Conservation (phyloP, 2,888 invertebrate genomes). For the Choristoneura rosaceana region DNA sequence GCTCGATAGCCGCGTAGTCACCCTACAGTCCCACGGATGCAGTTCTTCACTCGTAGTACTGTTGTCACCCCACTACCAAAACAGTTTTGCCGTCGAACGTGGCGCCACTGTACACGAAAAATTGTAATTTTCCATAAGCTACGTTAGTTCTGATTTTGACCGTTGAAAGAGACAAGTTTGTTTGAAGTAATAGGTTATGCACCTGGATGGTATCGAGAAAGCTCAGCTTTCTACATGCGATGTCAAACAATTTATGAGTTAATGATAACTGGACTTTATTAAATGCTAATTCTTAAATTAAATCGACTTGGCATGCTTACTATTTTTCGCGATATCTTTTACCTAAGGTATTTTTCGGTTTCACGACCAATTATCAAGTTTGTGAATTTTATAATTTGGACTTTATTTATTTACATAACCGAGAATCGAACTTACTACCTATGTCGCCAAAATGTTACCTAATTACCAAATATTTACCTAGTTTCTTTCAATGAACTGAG, state of each 20-base stretch:
- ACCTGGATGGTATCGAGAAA: slow-evolving; percentile 24
- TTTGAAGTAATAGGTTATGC: slow-evolving; percentile 17
- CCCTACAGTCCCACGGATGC: slow-evolving; percentile 16
- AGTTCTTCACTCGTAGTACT: slow-evolving; percentile 7
- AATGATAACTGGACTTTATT: not conserved
- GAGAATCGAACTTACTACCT: too few relatives aligned
- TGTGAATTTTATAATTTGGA: too few relatives aligned
- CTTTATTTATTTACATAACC: too few relatives aligned
- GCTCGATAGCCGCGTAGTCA: slow-evolving; percentile 34
- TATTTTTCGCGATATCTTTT: too few relatives aligned
- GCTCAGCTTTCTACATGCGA: slow-evolving; percentile 12
- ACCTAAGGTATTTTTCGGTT: too few relatives aligned
- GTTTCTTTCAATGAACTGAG: too few relatives aligned
- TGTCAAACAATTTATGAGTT: not conserved
- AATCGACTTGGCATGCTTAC: not conserved
- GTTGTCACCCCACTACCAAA: slow-evolving; percentile 14
- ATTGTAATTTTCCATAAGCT: not conserved
- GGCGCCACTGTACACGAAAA: not conserved
- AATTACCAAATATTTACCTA: too few relatives aligned
- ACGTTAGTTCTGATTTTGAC: slow-evolving; percentile 6
- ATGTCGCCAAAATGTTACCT: too few relatives aligned
- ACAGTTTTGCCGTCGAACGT: not conserved
- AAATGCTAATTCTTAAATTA: not conserved
- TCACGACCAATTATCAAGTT: too few relatives aligned
- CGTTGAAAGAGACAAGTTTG: slow-evolving; percentile 1